Base-by-base conservation (phyloP, 2,888 invertebrate species). In the Mythimna vitellina region DNA sequence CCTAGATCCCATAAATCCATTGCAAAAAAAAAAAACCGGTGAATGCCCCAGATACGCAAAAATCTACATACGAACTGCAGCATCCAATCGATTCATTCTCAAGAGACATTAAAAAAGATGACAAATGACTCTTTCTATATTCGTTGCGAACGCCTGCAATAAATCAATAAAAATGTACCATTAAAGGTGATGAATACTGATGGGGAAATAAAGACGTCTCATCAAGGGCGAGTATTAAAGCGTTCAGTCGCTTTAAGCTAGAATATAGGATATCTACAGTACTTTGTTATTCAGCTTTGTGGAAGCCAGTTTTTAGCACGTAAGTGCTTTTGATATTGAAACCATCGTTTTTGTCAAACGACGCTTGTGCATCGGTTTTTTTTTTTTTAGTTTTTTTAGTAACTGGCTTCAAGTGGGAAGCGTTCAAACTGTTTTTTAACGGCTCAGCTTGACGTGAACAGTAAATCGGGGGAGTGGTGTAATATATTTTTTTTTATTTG, bases 271-370 rank as follows among this genome's bases (percentile, higher is more conserved):
- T 57, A 73, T 69, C 66, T 72, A 53, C 35, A 73, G 67, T 68
- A 70, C 70, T 79, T 66, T 69, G 65, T 82, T 66, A 60, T 68
- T 54, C 70, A 76, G 65, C 65, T 73, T 76, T 70, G 35, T 61
- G 29, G 38, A n/a, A 69, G 57, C 62, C 54, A 76, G 62, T 78
- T 78, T 80, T 78, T 56, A 73, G 78, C 78, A 61, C 66, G 56
- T 65, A 65, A 73, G 81, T 77, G 78, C 81, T 80, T 81, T 81
- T 81, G 74, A 78, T 81, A 81, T 81, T 73, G 67, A 68, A 73
- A 78, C 68, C 78, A 68, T 74, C 62, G 67, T 53, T 78, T 80
- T 68, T 74, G 67, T 70, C 74, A 74, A 81, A 74, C 81, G 68
- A 53, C 38, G 66, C 42, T 67, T 51, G 64, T 56, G 42, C 49